Evolutionary conservation across 2,888 invertebrate genomes (phyloP).

Genomic region (Salpingus planirostris): DNA sequence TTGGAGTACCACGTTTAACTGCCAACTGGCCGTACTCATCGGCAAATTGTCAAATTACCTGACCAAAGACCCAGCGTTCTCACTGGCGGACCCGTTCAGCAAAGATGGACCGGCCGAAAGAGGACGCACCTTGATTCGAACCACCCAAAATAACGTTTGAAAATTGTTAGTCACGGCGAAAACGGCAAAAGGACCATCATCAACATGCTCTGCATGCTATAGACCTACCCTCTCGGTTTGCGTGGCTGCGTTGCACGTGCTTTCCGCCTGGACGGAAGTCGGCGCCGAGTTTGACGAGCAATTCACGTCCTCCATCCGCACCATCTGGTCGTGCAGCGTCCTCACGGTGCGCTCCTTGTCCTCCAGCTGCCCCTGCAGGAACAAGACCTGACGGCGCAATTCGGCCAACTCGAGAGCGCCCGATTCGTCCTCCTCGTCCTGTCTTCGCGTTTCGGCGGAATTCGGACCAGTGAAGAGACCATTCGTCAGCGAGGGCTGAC

Average conservation of each 20-base stretch:
- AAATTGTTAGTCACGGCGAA: background rate
- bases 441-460: too few relatives aligned
- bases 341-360: slow-evolving; percentile 78
- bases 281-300: slow-evolving; percentile 42
- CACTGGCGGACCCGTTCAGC: slow-evolving; percentile 45
- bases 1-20: too few relatives aligned
- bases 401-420: slow-evolving; percentile 67
- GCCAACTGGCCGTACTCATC: too few relatives aligned
- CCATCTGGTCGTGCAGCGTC: slow-evolving; percentile 68
- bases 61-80: slow-evolving; percentile 47
- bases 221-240: slow-evolving; percentile 75
- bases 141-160: background rate
- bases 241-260: slow-evolving; percentile 72
- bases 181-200: too few relatives aligned
- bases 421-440: slow-evolving; percentile 45
- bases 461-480: slow-evolving; percentile 55
- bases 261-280: slow-evolving; percentile 42
- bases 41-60: too few relatives aligned
- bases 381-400: slow-evolving; percentile 72
- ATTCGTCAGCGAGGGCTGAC: slow-evolving; percentile 46
- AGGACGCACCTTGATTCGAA: slow-evolving; percentile 44
- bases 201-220: too few relatives aligned
- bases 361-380: slow-evolving; percentile 79
- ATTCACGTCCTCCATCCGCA: slow-evolving; percentile 38
- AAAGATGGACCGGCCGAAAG: slow-evolving; percentile 50